Evolutionary conservation across 23 tunicate genomes (phyloP).

Genomic region (Styela plicata): DNA sequence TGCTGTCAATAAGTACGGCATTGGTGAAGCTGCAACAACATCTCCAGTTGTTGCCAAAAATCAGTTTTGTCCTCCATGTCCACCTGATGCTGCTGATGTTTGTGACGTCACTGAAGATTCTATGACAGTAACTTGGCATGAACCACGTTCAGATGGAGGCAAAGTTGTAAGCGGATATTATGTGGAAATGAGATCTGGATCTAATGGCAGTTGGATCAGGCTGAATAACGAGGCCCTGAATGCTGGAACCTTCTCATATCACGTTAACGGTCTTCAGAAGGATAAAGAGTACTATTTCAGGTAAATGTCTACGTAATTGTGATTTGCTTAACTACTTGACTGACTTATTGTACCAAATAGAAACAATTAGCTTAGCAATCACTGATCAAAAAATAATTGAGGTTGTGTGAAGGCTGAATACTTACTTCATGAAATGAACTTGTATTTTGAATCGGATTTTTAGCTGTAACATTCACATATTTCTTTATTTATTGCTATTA

Average conservation of each 20-base stretch:
- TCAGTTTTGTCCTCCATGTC: slow-evolving; percentile 34
- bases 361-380: too few species aligned
- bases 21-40: slow-evolving; percentile 27
- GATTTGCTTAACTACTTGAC: too few species aligned
- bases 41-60: slow-evolving; percentile 17
- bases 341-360: too few species aligned
- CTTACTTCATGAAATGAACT: too few species aligned
- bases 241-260: slow-evolving; percentile 6
- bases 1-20: slow-evolving; percentile 34
- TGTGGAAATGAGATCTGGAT: slow-evolving; percentile 39
- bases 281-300: slow-evolving; percentile 29
- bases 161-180: slow-evolving; percentile 29
- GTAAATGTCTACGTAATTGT: not conserved
- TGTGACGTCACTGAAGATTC: slow-evolving; percentile 29
- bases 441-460: too few species aligned
- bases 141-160: slow-evolving; percentile 36
- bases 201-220: slow-evolving; percentile 29
- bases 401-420: too few species aligned
- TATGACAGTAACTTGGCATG: slow-evolving; percentile 39
- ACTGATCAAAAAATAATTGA: too few species aligned
- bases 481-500: too few species aligned
- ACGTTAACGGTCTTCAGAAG: slow-evolving; percentile 9
- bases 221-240: slow-evolving; percentile 24
- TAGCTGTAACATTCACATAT: too few species aligned
- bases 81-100: slow-evolving; percentile 31